phyloP scores from a whole-genome alignment of 2,797 vertebrate genomes.

The Enteromius viviparus region DNA sequence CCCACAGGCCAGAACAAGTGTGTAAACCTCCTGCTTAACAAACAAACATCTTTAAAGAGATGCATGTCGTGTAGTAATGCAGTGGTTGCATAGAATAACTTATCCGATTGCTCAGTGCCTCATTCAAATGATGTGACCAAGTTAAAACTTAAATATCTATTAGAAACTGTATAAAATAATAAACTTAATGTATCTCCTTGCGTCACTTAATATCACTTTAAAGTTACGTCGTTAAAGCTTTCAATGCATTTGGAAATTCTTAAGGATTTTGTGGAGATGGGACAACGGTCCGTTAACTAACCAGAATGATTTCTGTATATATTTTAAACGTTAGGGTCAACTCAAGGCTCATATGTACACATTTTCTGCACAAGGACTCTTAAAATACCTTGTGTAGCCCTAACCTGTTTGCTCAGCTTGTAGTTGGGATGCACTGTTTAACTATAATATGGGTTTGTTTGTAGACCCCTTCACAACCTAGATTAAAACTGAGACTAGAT shows the following conservation, averaged over 20 bases:
- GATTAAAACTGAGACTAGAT: background rate
- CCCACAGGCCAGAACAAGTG: background rate
- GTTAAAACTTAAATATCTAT: background rate
- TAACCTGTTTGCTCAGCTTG: conserved; percentile 37
- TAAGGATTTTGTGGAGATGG: background rate
- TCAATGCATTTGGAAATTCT: background rate
- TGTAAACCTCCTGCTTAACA: no score
- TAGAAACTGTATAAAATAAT: background rate
- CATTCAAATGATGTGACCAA: background rate
- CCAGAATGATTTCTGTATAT: background rate
- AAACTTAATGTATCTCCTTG: background rate
- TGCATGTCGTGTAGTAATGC: background rate
- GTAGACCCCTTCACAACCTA: background rate
- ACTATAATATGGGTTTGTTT: background rate
- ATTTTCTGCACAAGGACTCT: conserved; percentile 10
- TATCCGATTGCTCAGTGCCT: background rate
- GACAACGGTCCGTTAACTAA: background rate
- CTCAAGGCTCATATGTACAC: background rate
- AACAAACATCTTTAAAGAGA: background rate
- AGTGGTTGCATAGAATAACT: background rate
- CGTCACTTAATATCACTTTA: background rate
- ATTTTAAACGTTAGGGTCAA: background rate
- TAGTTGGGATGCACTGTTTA: background rate
- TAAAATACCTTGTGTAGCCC: background rate
- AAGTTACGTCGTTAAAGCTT: background rate